Base-by-base conservation (phyloP, 2,797 vertebrate species). In the Eidolon dupreanum region DNA sequence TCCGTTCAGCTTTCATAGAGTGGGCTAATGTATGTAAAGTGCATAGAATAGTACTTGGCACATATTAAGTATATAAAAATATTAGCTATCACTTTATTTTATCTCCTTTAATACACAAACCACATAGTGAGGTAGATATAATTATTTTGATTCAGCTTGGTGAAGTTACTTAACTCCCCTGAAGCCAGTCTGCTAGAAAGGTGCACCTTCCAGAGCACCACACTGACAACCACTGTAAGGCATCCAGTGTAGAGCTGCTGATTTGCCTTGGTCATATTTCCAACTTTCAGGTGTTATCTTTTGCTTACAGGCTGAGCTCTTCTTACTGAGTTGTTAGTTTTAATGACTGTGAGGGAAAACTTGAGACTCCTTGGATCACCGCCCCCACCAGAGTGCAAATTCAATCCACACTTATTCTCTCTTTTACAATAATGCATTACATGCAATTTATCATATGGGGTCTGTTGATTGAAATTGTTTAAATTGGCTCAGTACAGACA, bases 381-480 rank as follows among this genome's bases (percentile, higher is more conserved):
- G 38, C 8, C 36, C 51, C 49, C 41, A 41, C 26, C 12, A 26
- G 57, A 88, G 73, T 83, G 96, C 81, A 95, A 82, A 95, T 96
- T 86, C 38, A 66, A 70, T 59, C 53, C 33, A 92, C 94, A 57
- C 55, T 43, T 77, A 13, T 79, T 75, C 8, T 41, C 38, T 63
- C 8, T 41, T 79, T 95, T 38, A 59, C 49, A 95, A 93, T 75
- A 57, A 86, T 31, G 68, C 2, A 38, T 90, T 97, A 38, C 38
- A 57, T 94, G 92, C 82, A 95, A 96, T 96, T 94, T 95, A 95
- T 95, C 95, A 83, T 49, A 43, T 4, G 22, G 63, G 38, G 70
- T 33, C 81, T 89, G 88, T 93, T 93, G 96, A 95, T 81, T 94
- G 92, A 97, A 97, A 97, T 96, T 97, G 94, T 93, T 98, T 97